Evolutionary conservation across 2,113 vertebrate species (phyloP), one percentile per base, ranked within the genome.

Genomic region (Paratilapia polleni): DNA sequence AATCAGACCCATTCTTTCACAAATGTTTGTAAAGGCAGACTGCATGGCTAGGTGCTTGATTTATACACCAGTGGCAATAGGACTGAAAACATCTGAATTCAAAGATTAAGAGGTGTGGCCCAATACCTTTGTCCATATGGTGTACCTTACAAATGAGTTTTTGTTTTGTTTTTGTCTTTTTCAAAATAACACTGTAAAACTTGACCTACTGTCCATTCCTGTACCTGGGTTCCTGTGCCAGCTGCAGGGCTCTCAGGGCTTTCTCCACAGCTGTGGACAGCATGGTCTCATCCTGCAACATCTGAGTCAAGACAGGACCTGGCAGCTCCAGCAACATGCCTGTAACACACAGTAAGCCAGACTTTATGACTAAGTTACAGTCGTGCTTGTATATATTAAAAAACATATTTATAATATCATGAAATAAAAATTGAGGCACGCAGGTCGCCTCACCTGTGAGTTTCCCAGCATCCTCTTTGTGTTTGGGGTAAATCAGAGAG

Each of bases 291-390:
- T 97, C 95, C 84, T 92, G 92, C 60, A 96, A 68, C 93, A 96
- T 95, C 94, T 94, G 94, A 52, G 31, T 84, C 64, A 97, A 78
- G 2, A 96, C 94, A 56, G 92, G 49, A 38, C 31, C 79, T 2
- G 96, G 96, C 15, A 97, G 90, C 84, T 96, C 96, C 79, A 97
- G 89, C 84, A 97, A 60, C 96, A 96, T 97, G 3, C 96, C 96
- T 97, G 81, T 15, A 85, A 85, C 57, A 89, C 60, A 80, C 5
- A 63, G 1, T 6, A 52, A 73, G 43, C 15, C 28, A 70, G 24
- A 54, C 47, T 54, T 54, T 49, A 73, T 17, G 11, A 12, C 68
- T 28, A 54, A 54, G 7, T 73, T 34, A 54, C 26, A 31, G 68
- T 17, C 52, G 52, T 19, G 8, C 47, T 34, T 73, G 68, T 49